Evolutionary conservation across 2,797 vertebrate species (phyloP).

Genomic region (Columba guinea): DNA sequence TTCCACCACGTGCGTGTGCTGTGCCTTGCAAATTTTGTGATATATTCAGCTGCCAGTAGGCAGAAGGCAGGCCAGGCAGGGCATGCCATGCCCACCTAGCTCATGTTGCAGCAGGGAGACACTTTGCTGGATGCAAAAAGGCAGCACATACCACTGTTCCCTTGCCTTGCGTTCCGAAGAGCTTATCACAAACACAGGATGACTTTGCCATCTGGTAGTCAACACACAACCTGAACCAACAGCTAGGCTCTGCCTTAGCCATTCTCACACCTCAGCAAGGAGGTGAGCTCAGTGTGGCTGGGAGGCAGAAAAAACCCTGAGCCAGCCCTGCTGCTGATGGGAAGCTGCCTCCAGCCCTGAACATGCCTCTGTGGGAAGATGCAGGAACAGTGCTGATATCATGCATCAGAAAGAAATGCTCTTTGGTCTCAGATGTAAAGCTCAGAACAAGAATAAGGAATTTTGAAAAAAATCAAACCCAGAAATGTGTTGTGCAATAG

Average conservation of each 20-base stretch:
- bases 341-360: neutral
- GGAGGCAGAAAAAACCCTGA: neutral
- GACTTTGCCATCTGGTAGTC: neutral
- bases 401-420: neutral
- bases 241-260: neutral
- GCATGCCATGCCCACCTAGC: neutral
- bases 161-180: rapidly evolving
- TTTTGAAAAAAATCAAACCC: neutral
- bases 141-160: rapidly evolving
- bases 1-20: neutral
- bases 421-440: neutral
- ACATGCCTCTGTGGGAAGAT: neutral
- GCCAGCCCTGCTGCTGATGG: neutral
- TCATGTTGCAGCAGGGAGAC: neutral
- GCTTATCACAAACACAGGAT: neutral
- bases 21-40: neutral
- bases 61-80: neutral
- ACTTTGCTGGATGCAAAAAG: neutral
- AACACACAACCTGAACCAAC: neutral
- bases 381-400: neutral
- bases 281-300: neutral
- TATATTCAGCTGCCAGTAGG: neutral
- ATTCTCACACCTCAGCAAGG: neutral
- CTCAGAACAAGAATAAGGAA: neutral
- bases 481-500: neutral